Conservation (phyloP, 2,888 invertebrate genomes). For the Augochlorella aurata region DNA sequence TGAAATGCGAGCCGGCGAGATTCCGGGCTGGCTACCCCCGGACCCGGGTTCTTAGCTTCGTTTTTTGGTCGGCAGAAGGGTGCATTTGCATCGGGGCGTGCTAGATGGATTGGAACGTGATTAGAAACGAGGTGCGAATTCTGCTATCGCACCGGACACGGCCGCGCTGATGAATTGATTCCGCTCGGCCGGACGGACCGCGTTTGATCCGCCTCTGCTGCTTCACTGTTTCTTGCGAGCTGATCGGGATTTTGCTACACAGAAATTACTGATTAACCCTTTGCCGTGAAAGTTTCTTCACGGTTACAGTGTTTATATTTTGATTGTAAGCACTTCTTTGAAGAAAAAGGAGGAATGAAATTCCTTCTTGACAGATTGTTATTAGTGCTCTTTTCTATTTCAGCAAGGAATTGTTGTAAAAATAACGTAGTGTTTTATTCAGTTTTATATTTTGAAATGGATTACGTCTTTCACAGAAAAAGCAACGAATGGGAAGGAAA, state of each 20-base stretch:
- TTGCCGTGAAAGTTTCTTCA: not conserved
- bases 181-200: not conserved
- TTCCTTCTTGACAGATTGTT: too few species aligned
- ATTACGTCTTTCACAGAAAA: too few species aligned
- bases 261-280: not conserved
- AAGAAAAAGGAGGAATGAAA: too few species aligned
- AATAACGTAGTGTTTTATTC: too few species aligned
- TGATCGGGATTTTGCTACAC: not conserved
- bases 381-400: too few species aligned
- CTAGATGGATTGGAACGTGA: conserved; percentile 14
- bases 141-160: not conserved
- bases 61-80: not conserved
- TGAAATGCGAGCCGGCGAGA: conserved; percentile 49
- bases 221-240: not conserved
- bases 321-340: too few species aligned
- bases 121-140: conserved; percentile 11
- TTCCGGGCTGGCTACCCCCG: conserved; percentile 7
- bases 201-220: not conserved
- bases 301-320: too few species aligned
- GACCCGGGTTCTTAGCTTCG: conserved; percentile 16
- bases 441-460: too few species aligned
- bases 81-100: conserved; percentile 21
- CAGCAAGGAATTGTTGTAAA: too few species aligned
- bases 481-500: too few species aligned
- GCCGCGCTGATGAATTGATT: conserved; percentile 11